Conservation (phyloP, 2,888 invertebrate genomes). For the Orchesella flavescens region DNA sequence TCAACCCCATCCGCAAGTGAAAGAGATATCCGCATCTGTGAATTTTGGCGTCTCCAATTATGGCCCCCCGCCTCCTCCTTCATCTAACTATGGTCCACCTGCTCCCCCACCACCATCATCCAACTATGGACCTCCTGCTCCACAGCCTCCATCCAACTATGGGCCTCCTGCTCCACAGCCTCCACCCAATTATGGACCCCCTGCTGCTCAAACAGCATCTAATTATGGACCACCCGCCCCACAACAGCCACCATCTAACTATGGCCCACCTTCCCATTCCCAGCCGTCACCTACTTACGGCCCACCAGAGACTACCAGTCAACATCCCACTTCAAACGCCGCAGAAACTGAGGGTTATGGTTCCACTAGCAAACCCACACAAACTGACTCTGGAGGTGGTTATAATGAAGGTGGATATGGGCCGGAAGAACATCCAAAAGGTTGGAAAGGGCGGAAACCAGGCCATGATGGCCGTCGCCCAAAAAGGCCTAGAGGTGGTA, state of each 20-base stretch:
- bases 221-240: no score
- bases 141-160: not conserved
- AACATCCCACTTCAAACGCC: no score
- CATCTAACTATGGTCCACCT: slow-evolving; percentile 8
- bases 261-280: no score
- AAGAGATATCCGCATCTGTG: no score
- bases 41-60: not conserved
- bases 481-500: slow-evolving; percentile 14
- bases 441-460: slow-evolving; percentile 9
- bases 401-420: no score
- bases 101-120: not conserved
- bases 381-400: no score
- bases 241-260: no score
- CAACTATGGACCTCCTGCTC: not conserved
- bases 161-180: not conserved
- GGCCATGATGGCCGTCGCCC: not conserved
- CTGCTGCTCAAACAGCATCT: not conserved
- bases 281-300: no score
- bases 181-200: not conserved
- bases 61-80: not conserved
- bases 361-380: no score
- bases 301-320: no score
- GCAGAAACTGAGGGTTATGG: no score
- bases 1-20: not conserved
- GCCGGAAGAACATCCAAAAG: no score